Conservation (phyloP, 64 coral and sea anemone genomes). For the Anthopleura sola region DNA sequence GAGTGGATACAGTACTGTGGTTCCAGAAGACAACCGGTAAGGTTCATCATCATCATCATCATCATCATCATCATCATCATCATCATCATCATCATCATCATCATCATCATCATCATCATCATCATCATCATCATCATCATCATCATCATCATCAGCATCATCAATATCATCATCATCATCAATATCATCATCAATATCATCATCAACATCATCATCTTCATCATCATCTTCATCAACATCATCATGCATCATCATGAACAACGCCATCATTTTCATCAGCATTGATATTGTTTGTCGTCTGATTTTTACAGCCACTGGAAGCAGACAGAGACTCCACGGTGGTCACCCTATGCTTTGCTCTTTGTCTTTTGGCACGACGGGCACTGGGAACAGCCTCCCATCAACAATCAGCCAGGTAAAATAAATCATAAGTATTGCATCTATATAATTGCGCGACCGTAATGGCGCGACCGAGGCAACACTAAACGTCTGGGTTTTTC, state of each 20-base stretch:
- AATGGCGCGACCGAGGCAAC: no score
- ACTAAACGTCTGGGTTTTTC: no score
- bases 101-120: no score
- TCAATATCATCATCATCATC: no score
- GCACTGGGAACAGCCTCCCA: constrained; percentile 94
- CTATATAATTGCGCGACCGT: no score
- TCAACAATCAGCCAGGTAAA: constrained; percentile 92
- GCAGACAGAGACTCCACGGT: constrained; percentile 75
- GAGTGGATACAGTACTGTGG: constrained; percentile 96
- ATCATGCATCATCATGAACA: neutral
- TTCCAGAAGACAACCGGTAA: constrained; percentile 67
- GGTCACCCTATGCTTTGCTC: constrained; percentile 86
- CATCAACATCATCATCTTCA: no score
- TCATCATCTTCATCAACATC: neutral
- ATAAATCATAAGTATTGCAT: neutral
- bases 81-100: no score
- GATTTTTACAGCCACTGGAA: constrained; percentile 43
- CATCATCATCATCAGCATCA: no score
- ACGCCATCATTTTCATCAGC: neutral
- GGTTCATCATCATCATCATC: neutral
- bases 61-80: no score
- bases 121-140: no score
- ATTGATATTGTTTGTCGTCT: neutral
- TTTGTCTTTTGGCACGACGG: constrained; percentile 86
- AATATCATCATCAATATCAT: no score